Percentiles rank a stretch among this genome's conserved stretches.
These are phyloP conservation scores for Ormyrus thymus DNA, from an alignment of 2,888 invertebrate species.

Conservation along the genomic window DNA sequence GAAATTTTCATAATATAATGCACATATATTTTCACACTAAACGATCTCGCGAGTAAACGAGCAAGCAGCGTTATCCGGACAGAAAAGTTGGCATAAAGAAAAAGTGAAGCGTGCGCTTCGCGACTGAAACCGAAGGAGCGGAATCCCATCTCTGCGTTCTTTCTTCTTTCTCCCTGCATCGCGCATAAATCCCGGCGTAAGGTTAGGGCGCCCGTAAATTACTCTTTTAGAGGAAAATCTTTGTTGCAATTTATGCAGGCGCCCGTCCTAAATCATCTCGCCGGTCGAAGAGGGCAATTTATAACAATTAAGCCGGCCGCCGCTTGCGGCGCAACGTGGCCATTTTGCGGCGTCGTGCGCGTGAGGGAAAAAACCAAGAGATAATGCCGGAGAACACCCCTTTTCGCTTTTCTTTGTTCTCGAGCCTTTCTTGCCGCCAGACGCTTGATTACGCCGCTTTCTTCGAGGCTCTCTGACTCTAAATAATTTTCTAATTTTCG, in stretches of 20 bases:
- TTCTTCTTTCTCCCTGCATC: constrained; percentile 53
- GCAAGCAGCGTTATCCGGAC: constrained; percentile 7
- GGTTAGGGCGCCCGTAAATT: constrained; percentile 68
- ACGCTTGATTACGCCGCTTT: constrained; percentile 33
- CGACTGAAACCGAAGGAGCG: constrained; percentile 32
- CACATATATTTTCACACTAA: constrained; percentile 5
- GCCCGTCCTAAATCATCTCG: constrained; percentile 71
- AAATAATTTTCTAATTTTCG: constrained; percentile 25
- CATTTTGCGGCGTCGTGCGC: constrained; percentile 10
- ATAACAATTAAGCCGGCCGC: constrained; percentile 70
- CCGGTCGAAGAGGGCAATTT: constrained; percentile 72
- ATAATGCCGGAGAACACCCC: constrained; percentile 53
- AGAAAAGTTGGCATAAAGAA: constrained; percentile 15
- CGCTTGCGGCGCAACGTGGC: constrained; percentile 42
- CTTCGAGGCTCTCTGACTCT: neutral
- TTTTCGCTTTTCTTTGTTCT: constrained; percentile 59
- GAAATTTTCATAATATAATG: neutral
- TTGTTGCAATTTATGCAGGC: constrained; percentile 72
- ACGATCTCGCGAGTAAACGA: constrained; percentile 38
- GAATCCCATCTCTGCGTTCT: constrained; percentile 15
- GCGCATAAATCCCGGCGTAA: constrained; percentile 63
- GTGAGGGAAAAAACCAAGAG: constrained; percentile 30
- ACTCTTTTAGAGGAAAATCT: constrained; percentile 72
- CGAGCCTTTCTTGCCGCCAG: constrained; percentile 41
- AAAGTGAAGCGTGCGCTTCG: neutral